A percentile compares a stretch with the other conserved stretches of the same genome.
These are phyloP conservation scores for Eublepharis macularius DNA, from an alignment of 2,113 vertebrate species.

Conservation along the genomic window DNA sequence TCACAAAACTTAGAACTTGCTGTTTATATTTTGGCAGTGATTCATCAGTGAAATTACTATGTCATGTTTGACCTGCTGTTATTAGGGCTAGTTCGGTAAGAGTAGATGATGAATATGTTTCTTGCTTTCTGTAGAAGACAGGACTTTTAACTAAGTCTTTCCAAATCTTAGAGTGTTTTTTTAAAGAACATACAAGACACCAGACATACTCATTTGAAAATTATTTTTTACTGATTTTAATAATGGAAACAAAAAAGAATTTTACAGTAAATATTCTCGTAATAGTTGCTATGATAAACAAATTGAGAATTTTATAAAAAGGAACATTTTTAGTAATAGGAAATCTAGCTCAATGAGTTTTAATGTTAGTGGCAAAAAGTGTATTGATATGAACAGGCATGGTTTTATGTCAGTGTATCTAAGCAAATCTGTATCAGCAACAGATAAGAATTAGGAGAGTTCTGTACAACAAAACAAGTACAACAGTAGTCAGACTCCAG, in stretches of 20 bases:
- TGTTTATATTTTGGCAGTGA: too few species aligned
- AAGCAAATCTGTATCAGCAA: slow-evolving; percentile 39
- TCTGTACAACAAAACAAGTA: slow-evolving; percentile 51
- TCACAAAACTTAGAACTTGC: too few species aligned
- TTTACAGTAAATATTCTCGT: slow-evolving; percentile 66
- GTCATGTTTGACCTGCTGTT: too few species aligned
- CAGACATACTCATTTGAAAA: slow-evolving; percentile 65
- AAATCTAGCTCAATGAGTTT: slow-evolving; percentile 63
- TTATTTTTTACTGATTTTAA: slow-evolving; percentile 78
- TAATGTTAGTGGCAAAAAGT: slow-evolving; percentile 57
- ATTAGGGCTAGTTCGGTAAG: too few species aligned
- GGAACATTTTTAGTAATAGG: slow-evolving; percentile 63
- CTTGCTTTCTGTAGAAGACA: too few species aligned
- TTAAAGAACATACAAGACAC: slow-evolving; percentile 28
- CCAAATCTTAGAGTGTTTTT: not conserved
- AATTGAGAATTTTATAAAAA: slow-evolving; percentile 75
- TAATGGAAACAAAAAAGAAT: slow-evolving; percentile 75
- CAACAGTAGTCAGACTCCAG: slow-evolving; percentile 35
- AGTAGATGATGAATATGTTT: too few species aligned
- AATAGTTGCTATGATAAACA: slow-evolving; percentile 63
- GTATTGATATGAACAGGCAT: slow-evolving; percentile 33
- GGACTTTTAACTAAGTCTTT: too few species aligned
- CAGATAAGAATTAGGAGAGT: slow-evolving; percentile 32
- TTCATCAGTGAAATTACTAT: too few species aligned
- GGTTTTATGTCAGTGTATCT: slow-evolving; percentile 58